Conservation (phyloP, 2,797 vertebrate species). For the Streptopelia turtur region DNA sequence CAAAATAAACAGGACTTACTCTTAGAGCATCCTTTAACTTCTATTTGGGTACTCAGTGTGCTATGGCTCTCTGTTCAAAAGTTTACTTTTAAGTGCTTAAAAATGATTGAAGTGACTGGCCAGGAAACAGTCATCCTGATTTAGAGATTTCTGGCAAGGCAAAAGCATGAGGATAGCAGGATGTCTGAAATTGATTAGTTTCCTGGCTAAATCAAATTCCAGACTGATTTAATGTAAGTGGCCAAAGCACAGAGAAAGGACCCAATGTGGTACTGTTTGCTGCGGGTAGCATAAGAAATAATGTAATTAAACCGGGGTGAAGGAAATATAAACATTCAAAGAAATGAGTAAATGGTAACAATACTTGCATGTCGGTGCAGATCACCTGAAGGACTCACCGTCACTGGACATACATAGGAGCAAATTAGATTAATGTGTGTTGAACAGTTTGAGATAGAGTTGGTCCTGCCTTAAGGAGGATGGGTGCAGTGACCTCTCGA, state of each 20-base stretch:
- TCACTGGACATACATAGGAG: fast-evolving
- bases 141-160: slow-evolving; percentile 2
- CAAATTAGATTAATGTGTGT: not conserved
- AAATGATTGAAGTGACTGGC: slow-evolving; percentile 8
- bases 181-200: slow-evolving; percentile 44
- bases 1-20: slow-evolving; percentile 37
- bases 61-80: not conserved
- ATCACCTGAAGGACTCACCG: not conserved
- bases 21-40: slow-evolving; percentile 34
- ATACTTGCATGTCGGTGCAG: not conserved
- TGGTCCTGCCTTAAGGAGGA: not conserved
- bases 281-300: not conserved
- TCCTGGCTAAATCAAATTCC: slow-evolving; percentile 42
- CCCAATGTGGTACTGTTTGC: not conserved
- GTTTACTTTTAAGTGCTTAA: slow-evolving; percentile 24
- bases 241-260: not conserved
- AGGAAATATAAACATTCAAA: not conserved
- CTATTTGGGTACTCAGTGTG: not conserved
- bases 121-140: not conserved
- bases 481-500: not conserved
- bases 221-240: slow-evolving; percentile 27
- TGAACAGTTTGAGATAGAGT: not conserved
- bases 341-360: not conserved
- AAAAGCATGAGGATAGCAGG: not conserved
- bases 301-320: not conserved